Conservation (phyloP, 2,888 invertebrate species). For the Micropterix aruncella region DNA sequence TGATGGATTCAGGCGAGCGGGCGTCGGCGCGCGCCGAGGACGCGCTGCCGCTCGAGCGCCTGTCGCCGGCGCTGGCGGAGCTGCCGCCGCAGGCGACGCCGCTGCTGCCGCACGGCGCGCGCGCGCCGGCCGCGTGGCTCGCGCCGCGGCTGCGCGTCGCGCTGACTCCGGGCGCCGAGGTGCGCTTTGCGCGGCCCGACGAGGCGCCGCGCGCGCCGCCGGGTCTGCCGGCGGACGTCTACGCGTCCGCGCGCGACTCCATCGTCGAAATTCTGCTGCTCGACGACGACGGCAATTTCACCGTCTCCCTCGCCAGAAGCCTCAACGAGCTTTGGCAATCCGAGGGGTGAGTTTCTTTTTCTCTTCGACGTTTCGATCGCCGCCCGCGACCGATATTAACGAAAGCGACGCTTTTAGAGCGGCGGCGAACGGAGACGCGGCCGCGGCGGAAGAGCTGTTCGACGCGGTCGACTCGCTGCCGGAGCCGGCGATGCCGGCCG, state of each 20-base stretch:
- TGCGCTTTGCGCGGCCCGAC: neutral
- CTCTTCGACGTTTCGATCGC: too few relatives aligned
- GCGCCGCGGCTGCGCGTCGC: neutral
- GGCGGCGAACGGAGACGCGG: too few relatives aligned
- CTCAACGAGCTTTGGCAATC: neutral
- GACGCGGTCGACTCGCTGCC: slow-evolving; percentile 17
- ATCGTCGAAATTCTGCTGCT: neutral
- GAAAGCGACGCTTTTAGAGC: too few relatives aligned
- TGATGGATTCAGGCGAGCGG: neutral
- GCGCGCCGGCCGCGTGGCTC: neutral
- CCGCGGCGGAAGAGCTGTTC: too few relatives aligned
- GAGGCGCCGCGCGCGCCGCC: neutral
- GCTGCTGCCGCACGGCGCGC: neutral
- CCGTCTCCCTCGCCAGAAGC: neutral
- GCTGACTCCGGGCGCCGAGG: neutral
- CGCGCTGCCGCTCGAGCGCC: neutral
- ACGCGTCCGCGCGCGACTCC: neutral
- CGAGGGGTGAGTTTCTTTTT: too few relatives aligned
- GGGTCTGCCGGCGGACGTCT: neutral
- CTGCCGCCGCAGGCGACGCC: neutral
- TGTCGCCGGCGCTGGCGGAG: neutral
- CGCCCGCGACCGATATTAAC: too few relatives aligned
- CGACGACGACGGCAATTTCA: neutral
- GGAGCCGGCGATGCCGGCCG: slow-evolving; percentile 25
- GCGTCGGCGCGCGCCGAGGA: neutral